Evolutionary conservation across 2,888 invertebrate species (phyloP).

Genomic region (Drosophila helvetica): DNA sequence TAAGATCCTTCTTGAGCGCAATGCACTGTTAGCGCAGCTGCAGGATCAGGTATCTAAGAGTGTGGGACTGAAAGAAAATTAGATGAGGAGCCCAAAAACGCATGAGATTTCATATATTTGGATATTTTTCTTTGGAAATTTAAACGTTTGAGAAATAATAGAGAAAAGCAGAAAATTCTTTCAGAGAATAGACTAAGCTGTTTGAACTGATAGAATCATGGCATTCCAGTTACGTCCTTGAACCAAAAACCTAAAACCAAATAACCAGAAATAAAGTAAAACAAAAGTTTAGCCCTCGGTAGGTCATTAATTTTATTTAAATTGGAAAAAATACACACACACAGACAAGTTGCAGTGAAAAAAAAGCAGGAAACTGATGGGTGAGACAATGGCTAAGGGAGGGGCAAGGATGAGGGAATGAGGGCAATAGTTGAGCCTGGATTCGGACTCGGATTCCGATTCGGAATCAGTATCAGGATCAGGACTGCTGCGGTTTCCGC

Average conservation of each 20-base stretch:
- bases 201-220: no score
- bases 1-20: no score
- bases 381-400: background rate
- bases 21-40: no score
- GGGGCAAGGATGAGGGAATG: background rate
- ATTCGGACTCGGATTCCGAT: background rate
- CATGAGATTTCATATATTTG: no score
- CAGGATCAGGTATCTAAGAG: no score
- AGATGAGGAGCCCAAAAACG: no score
- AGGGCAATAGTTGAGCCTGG: background rate
- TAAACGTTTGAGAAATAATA: no score
- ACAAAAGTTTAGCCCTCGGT: background rate
- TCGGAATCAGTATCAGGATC: background rate
- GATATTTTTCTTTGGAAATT: no score
- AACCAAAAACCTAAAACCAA: background rate
- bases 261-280: background rate
- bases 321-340: background rate
- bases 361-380: slow-evolving; percentile 21
- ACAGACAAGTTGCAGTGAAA: background rate
- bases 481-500: background rate
- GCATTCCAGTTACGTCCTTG: background rate
- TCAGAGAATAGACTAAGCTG: no score
- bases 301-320: slow-evolving; percentile 54
- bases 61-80: no score
- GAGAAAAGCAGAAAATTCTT: no score